These are phyloP conservation scores for Protonemura montana DNA, from an alignment of 2,888 invertebrate species.

Conservation along the genomic window DNA sequence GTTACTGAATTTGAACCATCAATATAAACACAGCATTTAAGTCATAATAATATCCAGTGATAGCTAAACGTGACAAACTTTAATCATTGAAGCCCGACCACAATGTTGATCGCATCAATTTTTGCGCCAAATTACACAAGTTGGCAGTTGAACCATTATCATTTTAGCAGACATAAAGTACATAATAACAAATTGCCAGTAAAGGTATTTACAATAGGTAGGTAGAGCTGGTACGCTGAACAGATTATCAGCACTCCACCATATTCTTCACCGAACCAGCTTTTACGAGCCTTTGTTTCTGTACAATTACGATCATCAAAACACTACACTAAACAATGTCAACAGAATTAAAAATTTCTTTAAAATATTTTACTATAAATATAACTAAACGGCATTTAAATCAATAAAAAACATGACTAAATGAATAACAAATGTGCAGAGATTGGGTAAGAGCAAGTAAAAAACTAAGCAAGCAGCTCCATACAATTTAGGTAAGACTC, in stretches of 20 bases:
- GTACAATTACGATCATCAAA: not conserved
- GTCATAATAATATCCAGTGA: not conserved
- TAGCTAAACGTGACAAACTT: not conserved
- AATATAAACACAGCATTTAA: not conserved
- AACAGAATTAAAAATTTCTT: not conserved
- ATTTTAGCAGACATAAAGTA: not conserved
- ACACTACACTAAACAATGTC: not conserved
- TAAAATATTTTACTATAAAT: not conserved
- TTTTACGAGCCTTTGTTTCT: not conserved
- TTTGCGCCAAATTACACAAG: not conserved
- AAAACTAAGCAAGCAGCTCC: no score
- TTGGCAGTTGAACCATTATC: not conserved
- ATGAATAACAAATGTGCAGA: not conserved
- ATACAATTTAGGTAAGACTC: no score
- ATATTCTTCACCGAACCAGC: not conserved
- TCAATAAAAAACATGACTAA: not conserved
- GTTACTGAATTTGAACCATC: not conserved
- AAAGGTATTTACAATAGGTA: constrained; percentile 7
- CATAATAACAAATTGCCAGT: not conserved
- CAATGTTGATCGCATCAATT: not conserved
- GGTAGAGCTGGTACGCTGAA: not conserved
- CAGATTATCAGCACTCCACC: not conserved
- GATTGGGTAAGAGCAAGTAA: no score
- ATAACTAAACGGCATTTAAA: not conserved
- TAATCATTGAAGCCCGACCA: not conserved